Base-by-base conservation (phyloP, 2,888 invertebrate genomes). In the Euplagia quadripunctaria region DNA sequence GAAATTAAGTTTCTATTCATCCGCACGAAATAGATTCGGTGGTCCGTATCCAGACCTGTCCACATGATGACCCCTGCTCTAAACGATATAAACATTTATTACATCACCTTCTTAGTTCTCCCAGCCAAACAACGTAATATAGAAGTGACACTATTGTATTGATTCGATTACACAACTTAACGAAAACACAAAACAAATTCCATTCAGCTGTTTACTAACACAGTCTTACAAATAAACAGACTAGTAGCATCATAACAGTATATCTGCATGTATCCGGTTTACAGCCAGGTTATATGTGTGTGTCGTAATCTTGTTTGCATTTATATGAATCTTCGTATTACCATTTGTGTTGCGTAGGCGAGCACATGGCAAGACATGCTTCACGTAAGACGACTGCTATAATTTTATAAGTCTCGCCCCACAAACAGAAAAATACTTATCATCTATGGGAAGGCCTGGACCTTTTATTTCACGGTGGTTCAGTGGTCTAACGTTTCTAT, bases 281-380 rank as follows among this genome's bases (percentile, higher is more conserved):
- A 72, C 66, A 74, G 70, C 70, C 70, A 66, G 74, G 72, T 64
- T 31, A n/a, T 78, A 72, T 68, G 69, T 71, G 70, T 67, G 77
- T 88, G 85, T 86, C 71, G 89, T 86, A 89, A 88, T 85, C 83
- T 84, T 83, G 83, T 87, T 87, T 85, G 85, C 82, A 85, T 87
- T 86, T 85, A 83, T 83, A 77, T 81, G 80, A 81, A 84, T 84
- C 82, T 86, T 79, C 77, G 72, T 70, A 78, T 84, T 86, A 85
- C 78, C 83, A 81, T 88, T 64, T 74, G 63, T 83, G 68, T 42
- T 79, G 83, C 84, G 88, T 87, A 85, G 86, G 88, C 74, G 77
- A 77, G 73, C 81, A 81, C 83, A 78, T 81, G 80, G 83, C 80
- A 71, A 76, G 68, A 75, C 79, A 76, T 77, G 75, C 61, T 49